Percentiles rank a stretch among this genome's conserved stretches.
Conservation (phyloP, 2,888 invertebrate genomes). For the Aporophyla nigra region DNA sequence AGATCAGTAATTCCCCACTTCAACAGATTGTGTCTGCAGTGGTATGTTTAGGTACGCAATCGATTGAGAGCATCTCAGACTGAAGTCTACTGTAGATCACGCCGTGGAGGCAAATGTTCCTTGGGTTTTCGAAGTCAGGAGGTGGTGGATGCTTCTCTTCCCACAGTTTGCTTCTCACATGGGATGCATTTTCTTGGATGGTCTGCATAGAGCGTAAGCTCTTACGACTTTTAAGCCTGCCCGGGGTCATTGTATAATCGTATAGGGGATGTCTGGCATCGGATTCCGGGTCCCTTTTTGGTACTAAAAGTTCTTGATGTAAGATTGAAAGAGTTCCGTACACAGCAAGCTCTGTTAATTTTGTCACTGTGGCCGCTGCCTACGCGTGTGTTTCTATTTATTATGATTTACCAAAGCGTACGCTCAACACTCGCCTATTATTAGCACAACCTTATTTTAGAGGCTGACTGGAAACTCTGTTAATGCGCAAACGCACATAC, state of each 20-base stretch:
- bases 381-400: slow-evolving; percentile 79
- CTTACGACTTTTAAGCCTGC: neutral
- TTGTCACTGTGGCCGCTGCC: slow-evolving; percentile 66
- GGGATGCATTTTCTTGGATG: neutral
- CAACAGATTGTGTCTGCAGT: no score
- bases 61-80: no score
- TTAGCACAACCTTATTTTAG: slow-evolving; percentile 82
- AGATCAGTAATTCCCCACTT: no score
- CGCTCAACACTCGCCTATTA: slow-evolving; percentile 76
- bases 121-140: neutral
- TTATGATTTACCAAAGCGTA: slow-evolving; percentile 79
- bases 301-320: neutral
- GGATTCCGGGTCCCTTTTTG: neutral
- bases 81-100: no score
- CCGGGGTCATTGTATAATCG: neutral
- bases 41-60: no score
- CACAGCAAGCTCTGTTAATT: slow-evolving; percentile 15
- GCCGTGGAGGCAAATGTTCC: neutral
- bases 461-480: slow-evolving; percentile 71
- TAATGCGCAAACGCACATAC: slow-evolving; percentile 66
- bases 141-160: neutral
- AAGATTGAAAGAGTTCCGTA: neutral
- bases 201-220: neutral
- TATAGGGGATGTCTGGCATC: no score
- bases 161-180: neutral